These are phyloP conservation scores for Dioctria linearis DNA, from an alignment of 2,888 invertebrate genomes.

Conservation along the genomic window DNA sequence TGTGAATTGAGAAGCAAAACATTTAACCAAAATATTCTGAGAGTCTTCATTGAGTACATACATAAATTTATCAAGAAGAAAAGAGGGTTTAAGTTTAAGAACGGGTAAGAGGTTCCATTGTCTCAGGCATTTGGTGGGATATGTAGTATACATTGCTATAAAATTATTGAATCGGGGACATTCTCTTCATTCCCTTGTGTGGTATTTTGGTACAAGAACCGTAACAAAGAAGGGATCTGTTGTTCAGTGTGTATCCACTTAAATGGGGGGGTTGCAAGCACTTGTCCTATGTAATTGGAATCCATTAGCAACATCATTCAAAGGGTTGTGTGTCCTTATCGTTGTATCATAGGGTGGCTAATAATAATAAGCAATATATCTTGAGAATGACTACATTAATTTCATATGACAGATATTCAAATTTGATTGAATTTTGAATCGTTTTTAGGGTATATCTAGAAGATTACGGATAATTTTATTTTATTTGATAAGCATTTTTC, in stretches of 20 bases:
- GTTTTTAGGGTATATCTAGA: too few species aligned
- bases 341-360: not conserved
- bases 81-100: too few species aligned
- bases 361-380: not conserved
- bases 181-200: not conserved
- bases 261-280: not conserved
- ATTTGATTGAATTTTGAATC: conserved; percentile 17
- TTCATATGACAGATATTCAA: not conserved
- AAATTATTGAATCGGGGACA: conserved; percentile 34
- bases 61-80: too few species aligned
- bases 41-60: too few species aligned
- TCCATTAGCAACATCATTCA: conserved; percentile 20
- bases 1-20: too few species aligned
- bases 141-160: conserved; percentile 7
- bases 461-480: too few species aligned
- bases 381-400: not conserved
- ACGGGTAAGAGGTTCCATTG: too few species aligned
- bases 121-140: conserved; percentile 15
- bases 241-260: not conserved
- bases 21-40: too few species aligned
- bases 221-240: not conserved
- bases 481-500: too few species aligned
- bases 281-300: conserved; percentile 33
- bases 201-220: not conserved
- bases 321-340: not conserved